Evolutionary conservation across 2,797 vertebrate species (phyloP).

Genomic region (Gymnodraco acuticeps): DNA sequence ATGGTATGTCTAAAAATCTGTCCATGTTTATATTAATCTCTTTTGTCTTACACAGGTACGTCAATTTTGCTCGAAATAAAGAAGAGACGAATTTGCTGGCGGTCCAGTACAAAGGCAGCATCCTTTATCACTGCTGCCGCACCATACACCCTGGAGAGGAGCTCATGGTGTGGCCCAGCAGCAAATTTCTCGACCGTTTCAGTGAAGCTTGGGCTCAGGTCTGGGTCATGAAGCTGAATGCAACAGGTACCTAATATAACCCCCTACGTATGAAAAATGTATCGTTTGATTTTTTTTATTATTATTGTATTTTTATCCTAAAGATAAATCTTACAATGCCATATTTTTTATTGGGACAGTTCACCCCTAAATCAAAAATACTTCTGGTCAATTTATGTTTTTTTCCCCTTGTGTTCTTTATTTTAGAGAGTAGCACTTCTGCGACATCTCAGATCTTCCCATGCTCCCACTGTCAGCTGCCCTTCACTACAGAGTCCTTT

Average conservation of each 20-base stretch:
- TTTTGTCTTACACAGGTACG: slow-evolving; percentile 83
- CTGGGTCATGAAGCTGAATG: slow-evolving; percentile 75
- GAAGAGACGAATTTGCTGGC: slow-evolving; percentile 94
- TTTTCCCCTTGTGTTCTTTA: not conserved
- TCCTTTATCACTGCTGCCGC: slow-evolving; percentile 94
- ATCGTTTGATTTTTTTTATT: not conserved
- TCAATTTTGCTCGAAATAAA: slow-evolving; percentile 91
- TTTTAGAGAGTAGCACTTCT: slow-evolving; percentile 58
- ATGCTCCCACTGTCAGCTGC: slow-evolving; percentile 79
- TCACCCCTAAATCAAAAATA: no score
- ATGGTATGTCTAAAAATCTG: not conserved
- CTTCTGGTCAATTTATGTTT: not conserved
- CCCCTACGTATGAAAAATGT: accelerated
- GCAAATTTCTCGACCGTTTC: slow-evolving; percentile 81
- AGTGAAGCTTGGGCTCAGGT: slow-evolving; percentile 78
- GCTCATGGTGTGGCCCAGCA: slow-evolving; percentile 94
- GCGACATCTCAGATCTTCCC: slow-evolving; percentile 61
- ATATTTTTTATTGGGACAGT: not conserved
- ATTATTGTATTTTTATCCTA: not conserved
- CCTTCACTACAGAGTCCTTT: slow-evolving; percentile 83
- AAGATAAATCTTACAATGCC: not conserved
- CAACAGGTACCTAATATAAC: slow-evolving; percentile 63
- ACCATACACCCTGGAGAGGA: slow-evolving; percentile 90
- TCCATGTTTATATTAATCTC: not conserved
- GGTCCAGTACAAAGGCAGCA: slow-evolving; percentile 92